These are phyloP conservation scores for Heptranchias perlo DNA, from an alignment of 2,113 vertebrate species.

Conservation along the genomic window DNA sequence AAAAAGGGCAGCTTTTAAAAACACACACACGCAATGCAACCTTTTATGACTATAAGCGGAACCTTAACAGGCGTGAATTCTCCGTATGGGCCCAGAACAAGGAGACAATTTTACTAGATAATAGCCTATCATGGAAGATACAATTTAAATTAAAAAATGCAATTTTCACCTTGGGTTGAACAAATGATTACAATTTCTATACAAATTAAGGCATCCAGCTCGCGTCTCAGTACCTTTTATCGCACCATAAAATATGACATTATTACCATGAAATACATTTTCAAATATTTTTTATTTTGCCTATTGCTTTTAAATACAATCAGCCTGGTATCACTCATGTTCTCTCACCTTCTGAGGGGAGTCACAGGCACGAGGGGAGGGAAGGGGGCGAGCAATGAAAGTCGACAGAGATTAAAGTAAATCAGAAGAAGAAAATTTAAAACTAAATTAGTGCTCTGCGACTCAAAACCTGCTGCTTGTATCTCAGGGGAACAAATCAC, in stretches of 20 bases:
- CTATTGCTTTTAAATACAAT: slow-evolving; percentile 86
- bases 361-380: slow-evolving; percentile 47
- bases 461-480: slow-evolving; percentile 77
- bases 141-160: slow-evolving; percentile 99
- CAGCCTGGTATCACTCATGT: slow-evolving; percentile 71
- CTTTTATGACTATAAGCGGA: slow-evolving; percentile 91
- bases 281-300: slow-evolving; percentile 99
- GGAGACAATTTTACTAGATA: slow-evolving; percentile 99
- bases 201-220: slow-evolving; percentile 99
- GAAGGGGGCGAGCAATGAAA: slow-evolving; percentile 81
- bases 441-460: slow-evolving; percentile 64
- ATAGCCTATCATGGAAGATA: slow-evolving; percentile 99
- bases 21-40: slow-evolving; percentile 48
- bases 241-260: slow-evolving; percentile 99
- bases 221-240: slow-evolving; percentile 92
- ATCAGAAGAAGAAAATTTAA: slow-evolving; percentile 53
- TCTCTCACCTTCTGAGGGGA: slow-evolving; percentile 87
- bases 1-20: slow-evolving; percentile 35
- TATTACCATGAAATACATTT: slow-evolving; percentile 99
- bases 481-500: slow-evolving; percentile 87
- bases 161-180: slow-evolving; percentile 99
- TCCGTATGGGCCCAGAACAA: slow-evolving; percentile 86
- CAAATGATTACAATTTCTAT: slow-evolving; percentile 99
- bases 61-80: slow-evolving; percentile 86
- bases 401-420: slow-evolving; percentile 72